Conservation (phyloP, 2,797 vertebrate species). For the Garrulus glandarius region DNA sequence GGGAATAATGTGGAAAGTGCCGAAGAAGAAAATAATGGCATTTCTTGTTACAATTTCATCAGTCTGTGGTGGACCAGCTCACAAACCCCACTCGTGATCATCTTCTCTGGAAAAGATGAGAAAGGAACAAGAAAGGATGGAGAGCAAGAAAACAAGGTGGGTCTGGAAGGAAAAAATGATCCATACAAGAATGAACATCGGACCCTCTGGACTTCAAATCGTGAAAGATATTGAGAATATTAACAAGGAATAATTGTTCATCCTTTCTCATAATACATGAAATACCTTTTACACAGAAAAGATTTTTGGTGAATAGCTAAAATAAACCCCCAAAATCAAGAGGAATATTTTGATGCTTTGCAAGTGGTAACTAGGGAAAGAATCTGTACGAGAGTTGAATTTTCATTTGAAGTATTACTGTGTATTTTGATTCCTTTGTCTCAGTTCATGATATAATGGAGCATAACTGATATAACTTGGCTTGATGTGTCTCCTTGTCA, state of each 20-base stretch:
- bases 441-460: slow-evolving; percentile 50
- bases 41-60: not conserved
- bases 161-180: not conserved
- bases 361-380: not conserved
- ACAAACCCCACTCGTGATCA: not conserved
- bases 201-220: not conserved
- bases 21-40: not conserved
- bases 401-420: not conserved
- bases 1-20: not conserved
- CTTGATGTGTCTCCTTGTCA: slow-evolving; percentile 7
- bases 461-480: slow-evolving; percentile 34
- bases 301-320: not conserved
- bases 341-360: not conserved
- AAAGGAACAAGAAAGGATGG: not conserved
- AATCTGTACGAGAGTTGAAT: not conserved
- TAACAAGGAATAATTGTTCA: not conserved
- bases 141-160: not conserved
- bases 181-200: rapidly evolving
- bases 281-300: not conserved
- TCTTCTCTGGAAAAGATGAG: not conserved
- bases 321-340: not conserved
- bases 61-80: not conserved
- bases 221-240: not conserved
- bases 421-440: slow-evolving; percentile 16
- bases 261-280: not conserved